Conservation (phyloP, 2,797 vertebrate genomes). For the Buceros bicornis region DNA sequence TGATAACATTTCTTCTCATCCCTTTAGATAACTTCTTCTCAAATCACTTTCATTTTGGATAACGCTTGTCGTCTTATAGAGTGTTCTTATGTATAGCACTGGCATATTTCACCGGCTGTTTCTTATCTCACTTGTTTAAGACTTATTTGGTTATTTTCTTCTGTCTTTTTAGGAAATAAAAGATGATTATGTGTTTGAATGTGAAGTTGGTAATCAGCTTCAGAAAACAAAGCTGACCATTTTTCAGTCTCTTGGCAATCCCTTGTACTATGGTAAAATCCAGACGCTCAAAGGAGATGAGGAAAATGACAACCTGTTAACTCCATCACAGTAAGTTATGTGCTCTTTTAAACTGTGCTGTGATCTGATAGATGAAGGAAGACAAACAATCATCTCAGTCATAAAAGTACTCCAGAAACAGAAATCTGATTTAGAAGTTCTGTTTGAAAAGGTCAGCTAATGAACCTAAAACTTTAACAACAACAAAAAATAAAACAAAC, state of each 20-base stretch:
- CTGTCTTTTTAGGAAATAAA: slow-evolving; percentile 88
- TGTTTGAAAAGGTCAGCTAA: not conserved
- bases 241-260: slow-evolving; percentile 94
- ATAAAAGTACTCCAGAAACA: not conserved
- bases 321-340: slow-evolving; percentile 91
- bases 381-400: not conserved
- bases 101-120: not conserved
- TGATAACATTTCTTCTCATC: not conserved
- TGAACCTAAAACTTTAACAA: not conserved
- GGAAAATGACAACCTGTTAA: slow-evolving; percentile 85
- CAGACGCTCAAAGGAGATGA: slow-evolving; percentile 92
- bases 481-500: not conserved
- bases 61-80: not conserved
- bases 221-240: slow-evolving; percentile 95
- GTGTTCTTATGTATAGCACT: not conserved
- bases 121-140: not conserved
- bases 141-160: slow-evolving; percentile 22
- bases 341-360: not conserved
- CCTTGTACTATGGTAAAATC: slow-evolving; percentile 96
- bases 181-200: slow-evolving; percentile 97
- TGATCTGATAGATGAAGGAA: not conserved
- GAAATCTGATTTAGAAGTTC: not conserved
- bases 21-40: not conserved
- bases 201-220: slow-evolving; percentile 92
- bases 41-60: not conserved